phyloP scores from a whole-genome alignment of 2,113 vertebrate species.

The Orthonyx spaldingii region DNA sequence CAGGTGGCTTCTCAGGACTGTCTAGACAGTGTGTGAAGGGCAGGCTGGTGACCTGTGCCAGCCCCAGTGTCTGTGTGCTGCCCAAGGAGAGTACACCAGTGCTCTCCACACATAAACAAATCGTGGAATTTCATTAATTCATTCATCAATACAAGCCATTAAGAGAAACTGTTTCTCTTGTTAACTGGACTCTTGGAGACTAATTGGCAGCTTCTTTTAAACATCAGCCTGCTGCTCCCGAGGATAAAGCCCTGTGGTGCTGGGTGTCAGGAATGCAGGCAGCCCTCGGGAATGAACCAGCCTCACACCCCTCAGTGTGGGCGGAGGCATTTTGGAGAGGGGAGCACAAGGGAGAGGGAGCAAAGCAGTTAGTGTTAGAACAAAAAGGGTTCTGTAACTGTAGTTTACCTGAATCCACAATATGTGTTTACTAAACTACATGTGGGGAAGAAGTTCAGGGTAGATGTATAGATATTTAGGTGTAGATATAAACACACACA shows the following conservation, averaged over 20 bases:
- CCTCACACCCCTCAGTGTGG: background rate
- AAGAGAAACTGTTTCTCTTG: background rate
- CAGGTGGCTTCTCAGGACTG: background rate
- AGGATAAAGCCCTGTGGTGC: background rate
- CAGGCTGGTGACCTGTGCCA: background rate
- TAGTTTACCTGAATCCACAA: background rate
- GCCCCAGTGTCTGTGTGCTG: background rate
- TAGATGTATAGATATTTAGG: background rate
- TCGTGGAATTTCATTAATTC: slow-evolving; percentile 1
- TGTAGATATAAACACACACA: background rate
- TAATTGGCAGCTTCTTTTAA: background rate
- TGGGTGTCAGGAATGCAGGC: background rate
- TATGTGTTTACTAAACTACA: background rate
- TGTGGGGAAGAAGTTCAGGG: background rate
- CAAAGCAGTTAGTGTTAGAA: background rate
- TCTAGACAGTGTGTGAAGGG: background rate
- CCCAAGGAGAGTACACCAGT: background rate
- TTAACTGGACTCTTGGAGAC: background rate
- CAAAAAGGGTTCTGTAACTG: background rate
- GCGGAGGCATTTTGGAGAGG: background rate
- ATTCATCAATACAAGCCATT: background rate
- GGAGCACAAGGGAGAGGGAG: background rate
- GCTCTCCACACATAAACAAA: background rate
- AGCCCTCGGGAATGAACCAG: background rate
- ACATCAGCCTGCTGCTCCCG: background rate